A percentile compares a stretch with the other conserved stretches of the same genome.
Evolutionary conservation across 2,888 invertebrate genomes (phyloP).

Genomic region (Allacma fusca): DNA sequence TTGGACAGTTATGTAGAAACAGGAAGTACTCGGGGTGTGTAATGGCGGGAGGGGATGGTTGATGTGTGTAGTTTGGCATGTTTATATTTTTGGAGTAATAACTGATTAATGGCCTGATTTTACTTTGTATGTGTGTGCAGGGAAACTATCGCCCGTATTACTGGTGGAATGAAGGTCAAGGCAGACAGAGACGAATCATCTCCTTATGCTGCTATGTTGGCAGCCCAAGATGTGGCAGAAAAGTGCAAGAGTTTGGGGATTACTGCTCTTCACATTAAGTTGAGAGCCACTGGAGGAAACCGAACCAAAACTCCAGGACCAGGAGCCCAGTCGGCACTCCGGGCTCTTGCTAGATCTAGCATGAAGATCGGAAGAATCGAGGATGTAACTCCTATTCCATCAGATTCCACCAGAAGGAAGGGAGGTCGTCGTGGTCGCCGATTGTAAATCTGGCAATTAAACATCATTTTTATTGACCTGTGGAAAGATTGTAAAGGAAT

Average conservation of each 20-base stretch:
- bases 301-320: conserved; percentile 99
- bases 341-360: conserved; percentile 96
- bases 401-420: conserved; percentile 99
- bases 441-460: conserved; percentile 73
- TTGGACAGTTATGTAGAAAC: no score
- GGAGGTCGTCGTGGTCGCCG: conserved; percentile 99
- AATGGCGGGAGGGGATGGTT: no score
- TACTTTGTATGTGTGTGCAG: no score
- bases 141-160: conserved; percentile 49
- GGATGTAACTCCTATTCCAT: conserved; percentile 99
- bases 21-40: no score
- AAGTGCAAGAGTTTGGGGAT: conserved; percentile 97
- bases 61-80: no score
- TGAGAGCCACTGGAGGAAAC: conserved; percentile 98
- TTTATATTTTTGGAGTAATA: no score
- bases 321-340: conserved; percentile 96
- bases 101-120: no score
- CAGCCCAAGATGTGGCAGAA: conserved; percentile 94
- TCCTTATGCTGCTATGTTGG: conserved; percentile 99
- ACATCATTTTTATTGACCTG: no score
- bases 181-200: conserved; percentile 99
- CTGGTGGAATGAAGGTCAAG: conserved; percentile 74
- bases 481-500: no score
- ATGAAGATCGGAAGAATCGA: conserved; percentile 99
- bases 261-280: conserved; percentile 96